Base-by-base conservation (phyloP, 1,140 invertebrate species). In the Meteorus sp. region DNA sequence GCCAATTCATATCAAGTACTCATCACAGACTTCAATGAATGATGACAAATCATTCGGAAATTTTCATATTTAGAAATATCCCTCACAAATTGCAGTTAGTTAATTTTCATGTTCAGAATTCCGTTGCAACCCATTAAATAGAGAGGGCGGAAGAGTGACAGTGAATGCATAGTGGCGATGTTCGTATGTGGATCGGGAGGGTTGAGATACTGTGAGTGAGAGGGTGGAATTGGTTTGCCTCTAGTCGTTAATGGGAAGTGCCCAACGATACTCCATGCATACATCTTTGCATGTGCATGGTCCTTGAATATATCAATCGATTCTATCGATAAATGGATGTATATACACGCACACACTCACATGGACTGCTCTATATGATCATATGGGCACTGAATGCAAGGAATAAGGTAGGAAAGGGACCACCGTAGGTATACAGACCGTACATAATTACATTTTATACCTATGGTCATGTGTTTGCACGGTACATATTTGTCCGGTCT, bases 401-500 rank as follows among this genome's bases (percentile, higher is more conserved):
- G 60, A 61, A 51, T 3, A 53, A 20, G 41, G 17, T 25, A 25
- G 27, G 17, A 53, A 27, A 53, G 50, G 47, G 60, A 31, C 29
- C 17, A 31, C 47, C 27, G 35, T 60, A 31, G 56, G 56, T 67
- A 70, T 71, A 71, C 68, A 72, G 54, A 65, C 64, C 71, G 64
- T 68, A 62, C 70, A 70, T 77, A 76, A 77, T 77, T 77, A 77
- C 75, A 72, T 77, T 75, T 75, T 75, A 76, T 77, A 76, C 67
- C 71, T 65, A 71, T 64, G 73, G 67, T 73, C 73, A 74, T 73
- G 72, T 75, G 74, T 76, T 77, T 75, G 70, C 70, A 66, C 51
- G 59, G 72, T 67, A 71, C 72, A 76, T 70, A 75, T 69, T 71
- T 69, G 65, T 68, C 58, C 31, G 50, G n/a, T 52, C 13, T 8